Evolutionary conservation across 2,113 vertebrate genomes (phyloP).

Genomic region (Nesogale talazaci): DNA sequence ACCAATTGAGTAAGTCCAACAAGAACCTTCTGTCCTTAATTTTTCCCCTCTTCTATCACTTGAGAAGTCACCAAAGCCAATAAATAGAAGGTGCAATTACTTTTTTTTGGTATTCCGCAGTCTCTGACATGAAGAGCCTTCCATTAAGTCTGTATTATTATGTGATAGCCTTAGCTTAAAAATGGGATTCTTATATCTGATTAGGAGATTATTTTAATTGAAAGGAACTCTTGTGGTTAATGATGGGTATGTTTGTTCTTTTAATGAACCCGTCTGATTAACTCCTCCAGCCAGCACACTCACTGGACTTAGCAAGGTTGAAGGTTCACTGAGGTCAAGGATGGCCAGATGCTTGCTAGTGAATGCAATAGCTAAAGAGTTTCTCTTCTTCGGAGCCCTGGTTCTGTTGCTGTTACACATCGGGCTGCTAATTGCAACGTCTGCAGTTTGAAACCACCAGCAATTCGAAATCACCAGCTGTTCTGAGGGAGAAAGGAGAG

Average conservation of each 20-base stretch:
- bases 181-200: not conserved
- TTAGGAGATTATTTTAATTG: slow-evolving; percentile 8
- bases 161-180: not conserved
- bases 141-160: not conserved
- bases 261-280: not conserved
- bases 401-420: too few relatives aligned
- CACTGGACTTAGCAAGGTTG: not conserved
- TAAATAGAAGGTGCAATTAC: not conserved
- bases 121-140: not conserved
- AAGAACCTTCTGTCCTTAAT: not conserved
- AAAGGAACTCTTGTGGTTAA: not conserved
- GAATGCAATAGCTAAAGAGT: not conserved
- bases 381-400: not conserved
- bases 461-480: too few relatives aligned
- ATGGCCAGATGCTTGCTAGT: not conserved
- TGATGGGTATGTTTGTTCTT: not conserved
- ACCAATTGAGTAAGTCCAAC: not conserved
- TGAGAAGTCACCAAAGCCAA: not conserved
- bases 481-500: too few relatives aligned
- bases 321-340: not conserved
- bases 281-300: not conserved
- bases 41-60: not conserved
- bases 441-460: too few relatives aligned
- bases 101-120: not conserved
- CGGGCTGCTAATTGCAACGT: too few relatives aligned